These are phyloP conservation scores for Dysdera silvatica DNA, from an alignment of 1,140 invertebrate species.

Conservation along the genomic window DNA sequence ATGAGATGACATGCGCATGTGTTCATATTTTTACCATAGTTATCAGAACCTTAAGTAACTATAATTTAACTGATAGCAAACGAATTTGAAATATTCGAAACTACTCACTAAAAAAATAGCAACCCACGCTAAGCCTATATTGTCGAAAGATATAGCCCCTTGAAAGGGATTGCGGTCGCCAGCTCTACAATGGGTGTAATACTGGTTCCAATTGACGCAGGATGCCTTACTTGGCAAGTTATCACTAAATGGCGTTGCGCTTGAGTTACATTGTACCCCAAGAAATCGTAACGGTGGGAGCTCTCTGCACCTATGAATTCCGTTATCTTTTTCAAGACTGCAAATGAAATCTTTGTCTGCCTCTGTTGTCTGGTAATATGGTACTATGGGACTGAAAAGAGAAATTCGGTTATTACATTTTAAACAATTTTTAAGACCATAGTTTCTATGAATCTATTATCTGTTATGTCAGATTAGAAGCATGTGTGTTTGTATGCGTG, in stretches of 20 bases:
- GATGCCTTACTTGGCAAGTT: constrained; percentile 33
- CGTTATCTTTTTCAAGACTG: constrained; percentile 81
- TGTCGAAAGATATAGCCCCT: constrained; percentile 98
- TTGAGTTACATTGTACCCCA: constrained; percentile 57
- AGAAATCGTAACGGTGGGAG: constrained; percentile 71
- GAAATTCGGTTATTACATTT: too few species aligned
- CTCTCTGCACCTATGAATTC: constrained; percentile 85
- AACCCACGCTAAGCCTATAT: constrained; percentile 98
- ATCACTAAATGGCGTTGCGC: constrained; percentile 28
- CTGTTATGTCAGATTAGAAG: too few species aligned
- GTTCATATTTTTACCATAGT: too few species aligned
- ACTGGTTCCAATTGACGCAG: constrained; percentile 99
- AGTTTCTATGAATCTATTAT: too few species aligned
- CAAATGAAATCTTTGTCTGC: constrained; percentile 97
- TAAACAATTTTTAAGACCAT: too few species aligned
- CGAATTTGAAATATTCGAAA: not conserved
- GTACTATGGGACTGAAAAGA: constrained; percentile 39
- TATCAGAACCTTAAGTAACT: not conserved
- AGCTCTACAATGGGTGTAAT: constrained; percentile 89
- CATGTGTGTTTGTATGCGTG: too few species aligned
- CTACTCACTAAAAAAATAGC: constrained; percentile 95
- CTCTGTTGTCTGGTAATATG: constrained; percentile 48
- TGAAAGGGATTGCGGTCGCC: constrained; percentile 95
- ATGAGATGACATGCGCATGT: too few species aligned
- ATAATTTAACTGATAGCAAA: not conserved